Conservation (phyloP, 2,888 invertebrate species). For the Tridacna gigas region DNA sequence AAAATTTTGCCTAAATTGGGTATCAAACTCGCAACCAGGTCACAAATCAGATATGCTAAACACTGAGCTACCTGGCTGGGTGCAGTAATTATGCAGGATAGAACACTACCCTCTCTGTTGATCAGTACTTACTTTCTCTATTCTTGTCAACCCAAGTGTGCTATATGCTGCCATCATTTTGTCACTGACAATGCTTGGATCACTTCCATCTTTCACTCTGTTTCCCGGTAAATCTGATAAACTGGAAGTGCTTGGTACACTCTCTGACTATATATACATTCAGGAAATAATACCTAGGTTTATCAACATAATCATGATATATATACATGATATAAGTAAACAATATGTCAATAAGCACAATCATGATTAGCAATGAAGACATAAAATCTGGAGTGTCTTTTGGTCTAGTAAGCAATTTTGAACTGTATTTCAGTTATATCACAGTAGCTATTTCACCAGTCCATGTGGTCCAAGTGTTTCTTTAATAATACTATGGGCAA, state of each 20-base stretch:
- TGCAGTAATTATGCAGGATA: neutral
- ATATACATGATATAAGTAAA: neutral
- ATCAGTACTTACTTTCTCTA: neutral
- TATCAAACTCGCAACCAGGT: no score
- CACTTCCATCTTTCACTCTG: neutral
- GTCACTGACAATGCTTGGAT: neutral
- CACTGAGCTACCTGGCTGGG: no score
- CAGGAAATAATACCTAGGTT: slow-evolving; percentile 43
- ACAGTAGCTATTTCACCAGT: no score
- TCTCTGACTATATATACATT: slow-evolving; percentile 51
- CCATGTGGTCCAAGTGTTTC: no score
- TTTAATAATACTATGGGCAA: no score
- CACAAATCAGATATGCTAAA: no score
- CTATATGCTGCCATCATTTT: neutral
- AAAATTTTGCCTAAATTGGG: no score
- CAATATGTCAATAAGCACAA: no score
- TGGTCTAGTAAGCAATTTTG: no score
- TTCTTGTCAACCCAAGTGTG: slow-evolving; percentile 8
- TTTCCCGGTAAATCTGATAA: slow-evolving; percentile 31
- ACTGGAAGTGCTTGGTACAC: slow-evolving; percentile 32
- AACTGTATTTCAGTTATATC: no score
- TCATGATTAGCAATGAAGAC: no score
- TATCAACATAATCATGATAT: neutral
- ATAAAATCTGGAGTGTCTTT: no score
- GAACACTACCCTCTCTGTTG: neutral